These are phyloP conservation scores for Nomada flava DNA, from an alignment of 2,888 invertebrate species.

Conservation along the genomic window DNA sequence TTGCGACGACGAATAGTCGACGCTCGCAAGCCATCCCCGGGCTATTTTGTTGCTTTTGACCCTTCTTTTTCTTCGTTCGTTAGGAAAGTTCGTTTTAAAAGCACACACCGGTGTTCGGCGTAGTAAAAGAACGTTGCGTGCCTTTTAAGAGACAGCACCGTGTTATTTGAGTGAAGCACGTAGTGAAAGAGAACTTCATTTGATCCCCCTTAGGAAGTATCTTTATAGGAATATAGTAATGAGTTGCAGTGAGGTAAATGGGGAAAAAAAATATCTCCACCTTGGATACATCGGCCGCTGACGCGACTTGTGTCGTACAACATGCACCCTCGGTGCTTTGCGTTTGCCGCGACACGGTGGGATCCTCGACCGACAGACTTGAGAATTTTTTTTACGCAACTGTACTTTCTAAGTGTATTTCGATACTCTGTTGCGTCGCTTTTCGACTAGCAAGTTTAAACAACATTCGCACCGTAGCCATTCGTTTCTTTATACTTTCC, in stretches of 20 bases:
- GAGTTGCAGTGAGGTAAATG: slow-evolving; percentile 27
- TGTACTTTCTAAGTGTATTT: background rate
- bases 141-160: slow-evolving; percentile 60
- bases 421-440: background rate
- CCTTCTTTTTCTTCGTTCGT: slow-evolving; percentile 19
- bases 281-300: slow-evolving; percentile 1
- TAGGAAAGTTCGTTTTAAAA: slow-evolving; percentile 29
- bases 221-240: slow-evolving; percentile 50
- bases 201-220: slow-evolving; percentile 37
- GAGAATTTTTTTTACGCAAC: background rate
- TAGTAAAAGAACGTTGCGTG: slow-evolving; percentile 59
- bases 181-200: slow-evolving; percentile 62
- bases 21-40: slow-evolving; percentile 27
- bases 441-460: no score
- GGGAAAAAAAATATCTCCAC: slow-evolving; percentile 3
- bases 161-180: slow-evolving; percentile 73
- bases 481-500: background rate
- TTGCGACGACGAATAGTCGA: slow-evolving; percentile 30
- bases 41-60: slow-evolving; percentile 26
- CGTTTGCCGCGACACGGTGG: slow-evolving; percentile 1
- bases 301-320: background rate
- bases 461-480: no score
- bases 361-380: background rate
- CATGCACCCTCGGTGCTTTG: background rate
- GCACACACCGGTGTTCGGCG: slow-evolving; percentile 39